Evolutionary conservation across 1,140 invertebrate species (phyloP).

Genomic region (Trichonephila inaurata): DNA sequence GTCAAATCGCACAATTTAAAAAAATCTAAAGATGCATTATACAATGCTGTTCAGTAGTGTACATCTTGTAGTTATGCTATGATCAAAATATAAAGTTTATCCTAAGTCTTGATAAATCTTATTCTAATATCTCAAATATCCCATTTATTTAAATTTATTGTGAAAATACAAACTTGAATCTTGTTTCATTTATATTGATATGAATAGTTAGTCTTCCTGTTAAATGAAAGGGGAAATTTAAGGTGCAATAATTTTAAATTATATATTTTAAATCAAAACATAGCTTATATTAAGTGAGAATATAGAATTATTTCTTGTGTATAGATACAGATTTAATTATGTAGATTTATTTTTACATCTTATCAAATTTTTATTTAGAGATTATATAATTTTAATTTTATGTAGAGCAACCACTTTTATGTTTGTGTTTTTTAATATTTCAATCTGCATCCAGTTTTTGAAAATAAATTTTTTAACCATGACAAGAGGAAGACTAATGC

Average conservation of each 20-base stretch:
- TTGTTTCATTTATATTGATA: constrained; percentile 3
- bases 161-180: background rate
- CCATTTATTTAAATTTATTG: background rate
- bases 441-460: background rate
- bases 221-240: background rate
- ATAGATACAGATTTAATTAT: constrained; percentile 23
- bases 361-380: constrained; percentile 18
- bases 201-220: constrained; percentile 54
- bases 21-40: constrained; percentile 10
- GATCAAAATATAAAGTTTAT: constrained; percentile 20
- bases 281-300: constrained; percentile 4
- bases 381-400: constrained; percentile 46
- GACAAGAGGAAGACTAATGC: constrained; percentile 56
- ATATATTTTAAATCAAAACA: constrained; percentile 25
- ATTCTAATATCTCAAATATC: background rate
- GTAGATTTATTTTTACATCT: constrained; percentile 20
- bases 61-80: constrained; percentile 25
- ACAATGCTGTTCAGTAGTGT: constrained; percentile 12
- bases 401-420: background rate
- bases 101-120: constrained; percentile 7
- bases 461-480: background rate
- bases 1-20: constrained; percentile 76
- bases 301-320: constrained; percentile 36
- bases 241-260: constrained; percentile 18
- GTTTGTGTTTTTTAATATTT: background rate